Percentiles rank a stretch among this genome's conserved stretches.
These are phyloP conservation scores for Solea senegalensis DNA, from an alignment of 2,113 vertebrate species.

Conservation along the genomic window DNA sequence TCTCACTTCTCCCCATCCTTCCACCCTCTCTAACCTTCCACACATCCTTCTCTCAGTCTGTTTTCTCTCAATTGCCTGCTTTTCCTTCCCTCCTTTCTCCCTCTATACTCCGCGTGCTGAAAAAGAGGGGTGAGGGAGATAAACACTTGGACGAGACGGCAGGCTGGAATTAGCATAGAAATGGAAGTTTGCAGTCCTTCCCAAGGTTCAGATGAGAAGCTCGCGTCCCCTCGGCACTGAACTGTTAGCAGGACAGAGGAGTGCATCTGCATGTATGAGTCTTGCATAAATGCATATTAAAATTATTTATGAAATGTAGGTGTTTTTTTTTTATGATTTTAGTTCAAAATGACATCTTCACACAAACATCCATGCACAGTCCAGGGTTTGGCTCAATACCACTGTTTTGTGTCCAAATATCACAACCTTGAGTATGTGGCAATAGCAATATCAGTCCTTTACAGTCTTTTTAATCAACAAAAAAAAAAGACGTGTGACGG, in stretches of 20 bases:
- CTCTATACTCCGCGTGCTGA: slow-evolving; percentile 39
- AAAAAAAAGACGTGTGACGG: no score
- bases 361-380: no score
- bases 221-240: slow-evolving; percentile 59
- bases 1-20: slow-evolving; percentile 39
- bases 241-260: slow-evolving; percentile 56
- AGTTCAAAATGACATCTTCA: no score
- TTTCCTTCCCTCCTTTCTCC: slow-evolving; percentile 44
- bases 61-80: slow-evolving; percentile 40
- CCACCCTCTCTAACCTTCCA: slow-evolving; percentile 45
- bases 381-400: no score
- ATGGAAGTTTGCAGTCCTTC: slow-evolving; percentile 78
- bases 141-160: slow-evolving; percentile 74
- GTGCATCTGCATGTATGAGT: slow-evolving; percentile 27
- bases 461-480: no score
- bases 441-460: no score
- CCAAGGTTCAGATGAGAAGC: slow-evolving; percentile 76
- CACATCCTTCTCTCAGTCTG: slow-evolving; percentile 54
- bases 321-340: no score
- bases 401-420: no score
- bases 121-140: slow-evolving; percentile 54
- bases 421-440: no score
- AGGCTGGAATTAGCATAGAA: slow-evolving; percentile 79
- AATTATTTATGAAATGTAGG: background rate
- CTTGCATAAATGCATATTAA: background rate